phyloP scores from a whole-genome alignment of 1,140 invertebrate genomes.

The Cydia fagiglandana region DNA sequence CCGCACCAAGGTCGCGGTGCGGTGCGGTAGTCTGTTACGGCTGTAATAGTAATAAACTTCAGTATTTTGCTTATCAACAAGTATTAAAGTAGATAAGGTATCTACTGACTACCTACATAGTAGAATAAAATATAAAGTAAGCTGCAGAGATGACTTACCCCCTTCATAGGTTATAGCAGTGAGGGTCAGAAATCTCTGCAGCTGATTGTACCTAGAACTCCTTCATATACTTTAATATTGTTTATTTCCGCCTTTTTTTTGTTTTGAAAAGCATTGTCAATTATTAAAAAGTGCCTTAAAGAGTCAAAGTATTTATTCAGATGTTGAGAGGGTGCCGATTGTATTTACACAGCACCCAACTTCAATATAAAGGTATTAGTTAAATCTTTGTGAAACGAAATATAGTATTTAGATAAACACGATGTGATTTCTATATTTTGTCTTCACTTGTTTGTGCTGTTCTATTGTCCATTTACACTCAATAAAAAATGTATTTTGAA shows the following conservation, averaged over 20 bases:
- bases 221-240: neutral
- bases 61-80: conserved; percentile 22
- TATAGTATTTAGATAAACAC: conserved; percentile 20
- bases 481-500: conserved; percentile 22
- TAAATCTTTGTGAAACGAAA: neutral
- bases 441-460: conserved; percentile 31
- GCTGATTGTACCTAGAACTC: neutral
- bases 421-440: conserved; percentile 20
- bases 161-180: too few relatives aligned
- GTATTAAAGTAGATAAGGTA: conserved; percentile 21
- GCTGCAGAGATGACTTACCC: neutral
- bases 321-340: neutral
- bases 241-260: conserved; percentile 15
- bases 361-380: neutral
- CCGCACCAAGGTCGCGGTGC: too few relatives aligned
- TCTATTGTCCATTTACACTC: conserved; percentile 27
- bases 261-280: conserved; percentile 10
- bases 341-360: neutral
- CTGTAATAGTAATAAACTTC: conserved; percentile 3
- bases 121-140: neutral
- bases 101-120: neutral
- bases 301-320: conserved; percentile 31
- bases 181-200: neutral
- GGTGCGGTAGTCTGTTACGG: neutral
- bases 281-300: conserved; percentile 26